Conservation (phyloP, 1,140 invertebrate genomes). For the Drosophila rhopaloa region DNA sequence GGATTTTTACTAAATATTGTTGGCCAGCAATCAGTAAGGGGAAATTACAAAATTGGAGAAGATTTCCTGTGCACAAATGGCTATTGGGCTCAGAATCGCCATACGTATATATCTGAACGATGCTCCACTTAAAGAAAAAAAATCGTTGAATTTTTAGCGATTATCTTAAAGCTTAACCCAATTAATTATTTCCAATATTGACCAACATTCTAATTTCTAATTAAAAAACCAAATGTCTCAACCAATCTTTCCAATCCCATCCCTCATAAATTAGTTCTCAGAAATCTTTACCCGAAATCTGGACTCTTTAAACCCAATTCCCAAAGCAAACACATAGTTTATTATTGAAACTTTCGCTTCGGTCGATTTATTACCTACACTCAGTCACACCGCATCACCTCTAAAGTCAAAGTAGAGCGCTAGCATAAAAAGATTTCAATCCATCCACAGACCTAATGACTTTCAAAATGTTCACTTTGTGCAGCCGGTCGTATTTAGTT, state of each 20-base stretch:
- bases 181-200: no score
- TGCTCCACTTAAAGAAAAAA: no score
- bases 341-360: constrained; percentile 60
- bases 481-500: constrained; percentile 24
- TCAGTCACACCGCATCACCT: constrained; percentile 50
- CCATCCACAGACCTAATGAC: constrained; percentile 45
- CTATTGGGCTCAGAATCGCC: no score
- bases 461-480: constrained; percentile 49
- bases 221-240: no score
- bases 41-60: constrained; percentile 3
- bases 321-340: constrained; percentile 16
- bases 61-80: not conserved
- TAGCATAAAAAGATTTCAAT: constrained; percentile 49
- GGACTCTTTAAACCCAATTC: not conserved
- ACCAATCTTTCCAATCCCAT: no score
- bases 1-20: constrained; percentile 12
- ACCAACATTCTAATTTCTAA: no score
- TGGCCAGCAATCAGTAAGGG: constrained; percentile 9
- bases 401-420: constrained; percentile 46
- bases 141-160: no score
- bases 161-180: no score
- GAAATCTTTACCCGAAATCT: not conserved
- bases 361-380: constrained; percentile 55
- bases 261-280: not conserved
- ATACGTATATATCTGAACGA: no score